Evolutionary conservation across 2,797 vertebrate genomes (phyloP).

Genomic region (Aphelocoma californica): DNA sequence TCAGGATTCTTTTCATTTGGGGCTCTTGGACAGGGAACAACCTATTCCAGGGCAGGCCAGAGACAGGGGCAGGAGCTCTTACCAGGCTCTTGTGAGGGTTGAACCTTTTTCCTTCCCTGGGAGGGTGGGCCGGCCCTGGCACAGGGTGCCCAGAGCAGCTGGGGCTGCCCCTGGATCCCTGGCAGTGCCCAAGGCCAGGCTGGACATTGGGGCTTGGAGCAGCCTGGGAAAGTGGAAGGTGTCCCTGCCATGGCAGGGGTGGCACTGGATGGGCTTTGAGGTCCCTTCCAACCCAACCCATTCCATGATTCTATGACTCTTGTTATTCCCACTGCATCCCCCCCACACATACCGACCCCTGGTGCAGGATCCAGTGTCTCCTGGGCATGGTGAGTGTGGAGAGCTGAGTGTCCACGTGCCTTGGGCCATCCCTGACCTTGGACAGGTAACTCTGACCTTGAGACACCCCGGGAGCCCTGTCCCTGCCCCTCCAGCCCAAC

Average conservation of each 20-base stretch:
- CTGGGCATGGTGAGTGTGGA: not conserved
- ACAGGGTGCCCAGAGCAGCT: not conserved
- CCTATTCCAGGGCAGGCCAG: not conserved
- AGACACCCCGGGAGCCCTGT: accelerated
- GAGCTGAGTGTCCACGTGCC: accelerated
- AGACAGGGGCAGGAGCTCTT: not conserved
- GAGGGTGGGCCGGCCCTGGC: not conserved
- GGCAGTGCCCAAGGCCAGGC: not conserved
- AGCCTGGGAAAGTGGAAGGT: accelerated
- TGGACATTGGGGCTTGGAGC: not conserved
- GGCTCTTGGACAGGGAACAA: not conserved
- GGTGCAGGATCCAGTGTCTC: not conserved
- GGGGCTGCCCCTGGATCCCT: not conserved
- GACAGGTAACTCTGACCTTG: not conserved
- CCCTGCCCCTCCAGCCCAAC: not conserved
- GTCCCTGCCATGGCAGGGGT: not conserved
- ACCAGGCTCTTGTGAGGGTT: not conserved
- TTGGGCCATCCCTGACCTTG: not conserved
- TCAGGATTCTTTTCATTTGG: not conserved
- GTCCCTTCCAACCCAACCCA: not conserved
- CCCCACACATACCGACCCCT: accelerated
- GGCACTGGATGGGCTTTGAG: accelerated
- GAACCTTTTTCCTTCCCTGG: not conserved
- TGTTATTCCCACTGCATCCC: not conserved
- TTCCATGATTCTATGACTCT: not conserved